Conservation (phyloP, 2,797 vertebrate species). For the Spinus olivaceus region DNA sequence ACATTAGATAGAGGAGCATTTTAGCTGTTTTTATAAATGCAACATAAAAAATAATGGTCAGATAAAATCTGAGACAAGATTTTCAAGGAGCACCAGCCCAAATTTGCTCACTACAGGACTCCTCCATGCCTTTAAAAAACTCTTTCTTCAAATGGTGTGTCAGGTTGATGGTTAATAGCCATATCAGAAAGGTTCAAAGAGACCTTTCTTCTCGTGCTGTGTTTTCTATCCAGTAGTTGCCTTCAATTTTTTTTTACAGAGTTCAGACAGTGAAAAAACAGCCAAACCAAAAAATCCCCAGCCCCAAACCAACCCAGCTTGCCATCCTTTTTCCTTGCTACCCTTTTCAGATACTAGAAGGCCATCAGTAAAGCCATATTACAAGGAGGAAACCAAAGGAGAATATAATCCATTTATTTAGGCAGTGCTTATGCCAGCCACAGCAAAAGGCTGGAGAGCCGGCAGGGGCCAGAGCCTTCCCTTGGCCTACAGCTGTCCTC, state of each 20-base stretch:
- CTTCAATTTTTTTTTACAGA: not conserved
- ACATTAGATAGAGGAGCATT: not conserved
- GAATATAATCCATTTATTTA: not conserved
- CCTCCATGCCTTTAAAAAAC: conserved; percentile 4
- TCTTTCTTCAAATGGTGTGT: not conserved
- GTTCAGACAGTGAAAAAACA: not conserved
- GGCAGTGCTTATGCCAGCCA: not conserved
- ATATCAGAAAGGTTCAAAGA: conserved; percentile 37
- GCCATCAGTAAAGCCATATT: conserved; percentile 38
- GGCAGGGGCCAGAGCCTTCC: fast-evolving
- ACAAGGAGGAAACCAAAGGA: not conserved
- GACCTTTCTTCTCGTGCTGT: conserved; percentile 11
- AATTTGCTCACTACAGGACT: not conserved
- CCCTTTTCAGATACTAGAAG: not conserved
- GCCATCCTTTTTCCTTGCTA: not conserved
- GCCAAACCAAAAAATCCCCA: not conserved
- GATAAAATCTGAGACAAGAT: not conserved
- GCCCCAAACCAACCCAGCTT: not conserved
- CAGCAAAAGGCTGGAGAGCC: not conserved
- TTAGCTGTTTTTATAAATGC: not conserved
- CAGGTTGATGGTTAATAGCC: conserved; percentile 15
- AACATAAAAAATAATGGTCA: not conserved
- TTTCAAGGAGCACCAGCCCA: not conserved
- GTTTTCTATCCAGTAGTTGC: conserved; percentile 27
- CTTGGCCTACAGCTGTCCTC: not conserved